These are phyloP conservation scores for Stenichneumon culpator DNA, from an alignment of 2,888 invertebrate species.

Conservation along the genomic window DNA sequence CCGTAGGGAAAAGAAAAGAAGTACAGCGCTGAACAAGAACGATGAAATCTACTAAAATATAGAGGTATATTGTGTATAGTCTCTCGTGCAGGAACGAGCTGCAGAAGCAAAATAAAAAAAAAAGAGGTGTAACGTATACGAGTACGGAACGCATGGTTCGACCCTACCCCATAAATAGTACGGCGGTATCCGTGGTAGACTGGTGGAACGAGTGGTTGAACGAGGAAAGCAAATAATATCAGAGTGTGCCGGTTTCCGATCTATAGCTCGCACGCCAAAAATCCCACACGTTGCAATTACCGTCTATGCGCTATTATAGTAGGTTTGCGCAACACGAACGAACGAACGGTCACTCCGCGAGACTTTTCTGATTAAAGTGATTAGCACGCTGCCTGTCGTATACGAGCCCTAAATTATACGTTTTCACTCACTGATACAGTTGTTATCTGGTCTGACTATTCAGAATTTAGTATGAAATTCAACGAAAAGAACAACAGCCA, in stretches of 20 bases:
- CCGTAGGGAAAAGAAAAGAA: background rate
- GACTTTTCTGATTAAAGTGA: background rate
- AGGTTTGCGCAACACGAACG: background rate
- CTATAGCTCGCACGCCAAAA: background rate
- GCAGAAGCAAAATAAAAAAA: constrained; percentile 1
- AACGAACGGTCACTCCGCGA: background rate
- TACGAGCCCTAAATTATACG: background rate
- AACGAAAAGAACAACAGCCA: background rate
- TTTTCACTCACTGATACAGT: no score
- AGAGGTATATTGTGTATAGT: background rate
- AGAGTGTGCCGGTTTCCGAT: constrained; percentile 3
- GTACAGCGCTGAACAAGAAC: background rate
- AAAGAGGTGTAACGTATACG: background rate
- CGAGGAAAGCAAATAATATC: constrained; percentile 12
- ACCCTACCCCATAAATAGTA: constrained; percentile 12
- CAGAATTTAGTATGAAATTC: background rate
- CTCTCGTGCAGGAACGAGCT: background rate
- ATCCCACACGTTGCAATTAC: constrained; percentile 7
- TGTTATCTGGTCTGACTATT: no score
- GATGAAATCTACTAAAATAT: constrained; percentile 15
- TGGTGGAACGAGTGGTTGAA: background rate
- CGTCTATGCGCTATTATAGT: background rate
- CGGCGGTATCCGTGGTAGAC: background rate
- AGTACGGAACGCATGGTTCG: background rate
- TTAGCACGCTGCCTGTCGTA: background rate